Evolutionary conservation across 2,797 vertebrate species (phyloP), one percentile per base, ranked within the genome.

Genomic region (Oreochromis grahami): DNA sequence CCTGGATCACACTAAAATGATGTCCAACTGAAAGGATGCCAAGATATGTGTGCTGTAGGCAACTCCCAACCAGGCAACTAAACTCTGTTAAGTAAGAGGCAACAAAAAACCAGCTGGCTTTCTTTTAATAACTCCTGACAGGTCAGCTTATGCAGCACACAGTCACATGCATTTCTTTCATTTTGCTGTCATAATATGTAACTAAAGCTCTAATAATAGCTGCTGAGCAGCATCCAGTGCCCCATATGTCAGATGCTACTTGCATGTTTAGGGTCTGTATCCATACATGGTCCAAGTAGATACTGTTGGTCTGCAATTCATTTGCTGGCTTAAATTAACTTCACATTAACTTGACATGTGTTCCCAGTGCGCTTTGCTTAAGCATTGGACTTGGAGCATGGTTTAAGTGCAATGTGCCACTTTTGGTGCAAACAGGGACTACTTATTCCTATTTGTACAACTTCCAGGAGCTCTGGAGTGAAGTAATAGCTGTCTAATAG

Each of bases 371-470:
- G 6, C 21, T 70, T 43, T 43, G 38, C 14, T 70, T 65, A 21
- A 65, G 60, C 11, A n/a, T 19, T 38, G 32, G 32, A 36, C 58
- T 63, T 36, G 10, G 32, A n/a, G 58, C 32, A 63, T n/a, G 19
- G 19, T 38, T 43, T 70, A 17, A 26, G 21, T 0, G 8, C 21
- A 45, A 43, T 43, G 21, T 0, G 2, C 1, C 21, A 38, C 63
- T 43, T 68, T 68, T 68, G 13, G 63, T 10, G n/a, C 36, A 41
- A 41, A 68, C n/a, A 3, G 13, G n/a, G 3, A 21, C 36, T 68
- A 68, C 63, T 68, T 41, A 14, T 6, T 41, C 34, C 14, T 72
- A 8, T 72, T 32, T 48, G 15, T 19, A 72, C 6, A 45, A 12
- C 14, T 45, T 4, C 43, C 6, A 72, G 7, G 24, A 48, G 7